phyloP scores from a whole-genome alignment of 2,888 invertebrate species.

The Disparrhopalites patrizii region DNA sequence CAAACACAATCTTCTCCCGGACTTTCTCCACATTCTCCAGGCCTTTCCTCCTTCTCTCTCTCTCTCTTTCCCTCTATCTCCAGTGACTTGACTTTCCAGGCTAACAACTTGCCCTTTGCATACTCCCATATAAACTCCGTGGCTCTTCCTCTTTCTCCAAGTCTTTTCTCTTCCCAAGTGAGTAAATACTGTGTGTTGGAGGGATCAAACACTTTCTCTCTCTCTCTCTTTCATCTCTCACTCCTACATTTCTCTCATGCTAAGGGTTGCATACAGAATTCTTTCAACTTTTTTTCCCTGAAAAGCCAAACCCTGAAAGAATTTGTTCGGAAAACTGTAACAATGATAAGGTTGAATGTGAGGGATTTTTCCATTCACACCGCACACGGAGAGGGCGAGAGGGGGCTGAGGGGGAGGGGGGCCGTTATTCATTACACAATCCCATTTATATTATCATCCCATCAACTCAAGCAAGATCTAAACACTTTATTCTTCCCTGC shows the following conservation, averaged over 20 bases:
- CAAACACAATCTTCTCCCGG: background rate
- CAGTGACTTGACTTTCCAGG: constrained; percentile 19
- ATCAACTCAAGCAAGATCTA: too few species aligned
- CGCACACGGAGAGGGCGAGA: too few species aligned
- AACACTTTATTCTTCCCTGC: too few species aligned
- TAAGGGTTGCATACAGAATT: too few species aligned
- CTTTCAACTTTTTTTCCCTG: background rate
- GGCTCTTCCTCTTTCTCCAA: background rate
- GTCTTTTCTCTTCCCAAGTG: background rate
- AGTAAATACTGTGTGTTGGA: background rate
- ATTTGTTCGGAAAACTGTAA: too few species aligned
- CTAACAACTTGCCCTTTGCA: constrained; percentile 25
- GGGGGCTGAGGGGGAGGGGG: too few species aligned
- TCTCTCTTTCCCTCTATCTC: constrained; percentile 12
- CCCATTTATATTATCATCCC: too few species aligned
- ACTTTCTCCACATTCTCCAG: background rate
- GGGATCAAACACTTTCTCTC: background rate
- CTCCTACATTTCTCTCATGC: background rate
- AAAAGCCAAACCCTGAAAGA: too few species aligned
- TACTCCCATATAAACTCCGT: constrained; percentile 1
- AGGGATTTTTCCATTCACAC: background rate
- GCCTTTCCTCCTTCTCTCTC: background rate
- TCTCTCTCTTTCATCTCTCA: background rate
- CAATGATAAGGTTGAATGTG: background rate
- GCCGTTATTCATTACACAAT: too few species aligned